Evolutionary conservation across 2,888 invertebrate species (phyloP).

Genomic region (Drosophila flavopinicola): DNA sequence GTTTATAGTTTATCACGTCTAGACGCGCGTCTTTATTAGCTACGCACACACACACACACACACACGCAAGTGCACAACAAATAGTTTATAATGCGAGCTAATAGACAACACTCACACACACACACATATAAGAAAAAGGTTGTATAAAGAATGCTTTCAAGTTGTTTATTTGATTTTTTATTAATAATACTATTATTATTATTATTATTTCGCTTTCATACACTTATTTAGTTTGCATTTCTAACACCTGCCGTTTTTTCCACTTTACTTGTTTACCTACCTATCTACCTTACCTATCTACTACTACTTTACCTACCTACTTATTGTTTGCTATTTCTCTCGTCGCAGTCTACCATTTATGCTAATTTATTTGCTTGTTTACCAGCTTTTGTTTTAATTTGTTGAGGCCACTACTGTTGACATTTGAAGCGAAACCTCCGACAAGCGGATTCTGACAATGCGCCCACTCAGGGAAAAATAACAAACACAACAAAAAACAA

Average conservation of each 20-base stretch:
- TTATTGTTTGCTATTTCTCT: slow-evolving; percentile 46
- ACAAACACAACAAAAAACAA: slow-evolving; percentile 23
- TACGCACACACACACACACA: slow-evolving; percentile 45
- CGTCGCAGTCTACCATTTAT: slow-evolving; percentile 68
- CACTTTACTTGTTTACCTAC: slow-evolving; percentile 63
- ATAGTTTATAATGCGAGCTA: slow-evolving; percentile 33
- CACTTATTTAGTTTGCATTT: slow-evolving; percentile 60
- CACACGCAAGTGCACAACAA: slow-evolving; percentile 24
- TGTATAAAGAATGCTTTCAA: slow-evolving; percentile 23
- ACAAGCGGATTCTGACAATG: slow-evolving; percentile 14
- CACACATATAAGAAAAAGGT: not conserved
- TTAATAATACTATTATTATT: slow-evolving; percentile 13
- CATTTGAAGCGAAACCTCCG: slow-evolving; percentile 51
- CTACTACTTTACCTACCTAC: slow-evolving; percentile 31
- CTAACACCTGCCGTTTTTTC: slow-evolving; percentile 73
- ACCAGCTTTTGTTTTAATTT: slow-evolving; percentile 79
- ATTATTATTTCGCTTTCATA: slow-evolving; percentile 28
- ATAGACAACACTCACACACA: slow-evolving; percentile 3
- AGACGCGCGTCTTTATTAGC: slow-evolving; percentile 62
- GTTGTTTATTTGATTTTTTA: slow-evolving; percentile 21
- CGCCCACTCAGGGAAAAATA: slow-evolving; percentile 33
- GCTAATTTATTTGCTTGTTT: slow-evolving; percentile 78
- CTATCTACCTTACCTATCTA: not conserved
- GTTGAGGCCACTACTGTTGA: slow-evolving; percentile 75
- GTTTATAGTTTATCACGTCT: slow-evolving; percentile 74